A percentile compares a stretch with the other conserved stretches of the same genome.
These are phyloP conservation scores for Cydia fagiglandana DNA, from an alignment of 1,140 invertebrate species.

Conservation along the genomic window DNA sequence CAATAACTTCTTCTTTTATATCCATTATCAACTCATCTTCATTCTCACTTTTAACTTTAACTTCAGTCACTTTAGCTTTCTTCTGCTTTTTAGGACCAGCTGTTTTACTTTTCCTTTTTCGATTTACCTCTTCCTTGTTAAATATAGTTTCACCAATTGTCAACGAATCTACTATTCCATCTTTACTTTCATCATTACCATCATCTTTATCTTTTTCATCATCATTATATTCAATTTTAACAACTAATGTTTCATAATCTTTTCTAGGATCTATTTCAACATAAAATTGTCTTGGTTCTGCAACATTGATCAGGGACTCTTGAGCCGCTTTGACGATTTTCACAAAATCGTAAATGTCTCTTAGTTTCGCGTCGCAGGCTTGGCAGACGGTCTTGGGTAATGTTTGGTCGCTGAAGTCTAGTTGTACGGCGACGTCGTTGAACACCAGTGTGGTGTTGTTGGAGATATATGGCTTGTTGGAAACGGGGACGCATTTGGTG, in stretches of 20 bases:
- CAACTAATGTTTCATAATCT: not conserved
- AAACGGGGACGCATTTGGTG: not conserved
- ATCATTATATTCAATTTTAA: not conserved
- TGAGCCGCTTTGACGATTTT: not conserved
- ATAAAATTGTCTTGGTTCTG: not conserved
- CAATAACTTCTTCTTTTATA: not conserved
- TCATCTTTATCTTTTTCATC: not conserved
- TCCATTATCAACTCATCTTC: not conserved
- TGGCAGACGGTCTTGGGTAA: not conserved
- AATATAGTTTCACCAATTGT: not conserved
- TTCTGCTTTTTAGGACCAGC: not conserved
- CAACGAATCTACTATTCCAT: not conserved
- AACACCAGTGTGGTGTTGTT: not conserved
- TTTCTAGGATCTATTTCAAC: not conserved
- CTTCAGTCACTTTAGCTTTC: not conserved
- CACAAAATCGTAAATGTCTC: not conserved
- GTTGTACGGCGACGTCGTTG: not conserved
- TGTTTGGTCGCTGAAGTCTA: not conserved
- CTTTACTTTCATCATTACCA: not conserved
- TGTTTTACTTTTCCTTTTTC: not conserved
- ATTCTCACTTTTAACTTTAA: too few relatives aligned
- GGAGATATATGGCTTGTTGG: not conserved
- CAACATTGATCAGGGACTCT: not conserved
- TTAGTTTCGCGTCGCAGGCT: not conserved
- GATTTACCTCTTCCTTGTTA: not conserved